phyloP scores from a whole-genome alignment of 2,113 vertebrate genomes.

The Opisthocomus hoazin region DNA sequence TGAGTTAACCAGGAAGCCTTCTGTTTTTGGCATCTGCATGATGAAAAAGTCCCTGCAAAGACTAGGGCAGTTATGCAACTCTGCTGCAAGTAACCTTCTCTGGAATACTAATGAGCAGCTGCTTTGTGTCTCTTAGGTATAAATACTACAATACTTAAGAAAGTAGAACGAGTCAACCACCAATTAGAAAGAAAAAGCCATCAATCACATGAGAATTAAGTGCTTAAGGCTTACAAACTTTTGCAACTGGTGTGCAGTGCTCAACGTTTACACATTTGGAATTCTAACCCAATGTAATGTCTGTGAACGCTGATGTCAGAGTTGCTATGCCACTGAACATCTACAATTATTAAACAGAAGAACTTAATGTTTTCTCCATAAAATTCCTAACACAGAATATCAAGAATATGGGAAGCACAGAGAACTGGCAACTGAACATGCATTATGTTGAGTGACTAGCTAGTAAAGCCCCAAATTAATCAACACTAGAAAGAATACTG shows the following conservation, averaged over 20 bases:
- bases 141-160: conserved; percentile 43
- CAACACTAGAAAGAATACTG: not conserved
- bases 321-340: not conserved
- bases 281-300: not conserved
- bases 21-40: conserved; percentile 35
- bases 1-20: conserved; percentile 33
- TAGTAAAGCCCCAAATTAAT: not conserved
- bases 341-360: not conserved
- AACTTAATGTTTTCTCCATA: not conserved
- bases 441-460: not conserved
- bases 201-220: conserved; percentile 20
- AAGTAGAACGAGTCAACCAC: conserved; percentile 30
- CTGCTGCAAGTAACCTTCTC: conserved; percentile 79
- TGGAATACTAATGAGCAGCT: conserved; percentile 81
- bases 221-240: not conserved
- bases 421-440: not conserved
- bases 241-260: not conserved
- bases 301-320: not conserved
- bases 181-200: conserved; percentile 17
- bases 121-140: conserved; percentile 48
- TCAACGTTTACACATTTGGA: not conserved
- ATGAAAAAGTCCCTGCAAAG: conserved; percentile 51
- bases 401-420: not conserved
- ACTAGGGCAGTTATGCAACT: conserved; percentile 86
- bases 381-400: not conserved